Evolutionary conservation across 2,888 invertebrate species (phyloP).

Genomic region (Boloria selene): DNA sequence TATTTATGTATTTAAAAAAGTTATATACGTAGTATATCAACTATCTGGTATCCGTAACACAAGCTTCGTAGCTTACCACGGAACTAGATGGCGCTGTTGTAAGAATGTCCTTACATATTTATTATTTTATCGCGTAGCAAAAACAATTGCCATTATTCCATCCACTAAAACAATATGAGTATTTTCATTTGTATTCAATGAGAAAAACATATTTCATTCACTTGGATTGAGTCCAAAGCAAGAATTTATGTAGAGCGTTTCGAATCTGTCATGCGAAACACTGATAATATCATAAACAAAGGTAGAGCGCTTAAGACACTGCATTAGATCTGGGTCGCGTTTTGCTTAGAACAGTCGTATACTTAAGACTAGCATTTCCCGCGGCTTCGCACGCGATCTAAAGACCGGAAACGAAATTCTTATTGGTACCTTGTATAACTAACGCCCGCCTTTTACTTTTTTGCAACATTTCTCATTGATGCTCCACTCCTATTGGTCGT

Average conservation of each 20-base stretch:
- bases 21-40: no score
- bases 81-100: no score
- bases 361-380: constrained; percentile 21
- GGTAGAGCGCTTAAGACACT: constrained; percentile 29
- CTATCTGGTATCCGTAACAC: no score
- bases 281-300: constrained; percentile 53
- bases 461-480: no score
- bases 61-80: no score
- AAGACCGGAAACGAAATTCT: no score
- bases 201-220: constrained; percentile 58
- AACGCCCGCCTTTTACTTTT: no score
- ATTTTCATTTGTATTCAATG: constrained; percentile 53
- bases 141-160: constrained; percentile 1
- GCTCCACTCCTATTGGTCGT: no score
- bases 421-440: no score
- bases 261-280: constrained; percentile 57
- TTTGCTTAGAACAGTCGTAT: constrained; percentile 24
- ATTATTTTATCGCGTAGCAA: background rate
- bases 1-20: no score
- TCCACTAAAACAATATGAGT: constrained; percentile 47
- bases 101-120: no score
- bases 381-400: no score
- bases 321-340: constrained; percentile 31
- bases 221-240: constrained; percentile 60
- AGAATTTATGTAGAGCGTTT: constrained; percentile 50